Base-by-base conservation (phyloP, 2,113 vertebrate species). In the Sitta europaea region DNA sequence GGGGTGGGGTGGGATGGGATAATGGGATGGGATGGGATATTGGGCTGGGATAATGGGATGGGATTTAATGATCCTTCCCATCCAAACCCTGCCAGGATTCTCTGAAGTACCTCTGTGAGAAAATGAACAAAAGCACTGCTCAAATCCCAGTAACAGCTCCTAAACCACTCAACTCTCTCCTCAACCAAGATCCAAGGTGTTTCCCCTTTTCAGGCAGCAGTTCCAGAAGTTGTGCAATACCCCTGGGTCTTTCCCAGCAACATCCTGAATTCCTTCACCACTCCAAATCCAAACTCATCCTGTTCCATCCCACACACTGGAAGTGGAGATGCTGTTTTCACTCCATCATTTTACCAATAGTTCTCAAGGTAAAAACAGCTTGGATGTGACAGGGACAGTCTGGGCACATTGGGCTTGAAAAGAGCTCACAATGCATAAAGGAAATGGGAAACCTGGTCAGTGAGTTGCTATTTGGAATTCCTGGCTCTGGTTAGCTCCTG, bases 231-330 rank as follows among this genome's bases (percentile, higher is more conserved):
- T 62, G 19, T 40, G 29, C 33, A 45, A 28, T 0, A 43, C 4
- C 17, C 19, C 45, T 8, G 7, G 2, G 10, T 12, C 55, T 4
- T 42, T 17, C 24, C 18, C 89, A 75, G 35, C 43, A n/a, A 38
- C 12, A 35, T 2, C 1, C 0, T 3, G 2, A 24, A 47, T 15
- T 42, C 47, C 47, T 63, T 15, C 28, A 36, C 68, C 40, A 14
- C 31, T 48, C 25, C 11, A 58, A 61, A 36, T 19, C 62, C 71
- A 43, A 85, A 42, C 50, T 55, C 48, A 50, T 14, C 54, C 36
- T 61, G 3, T 8, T 29, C 57, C 15, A 47, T 1, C 25, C n/a
- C 18, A 3, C 0, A 12, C 1, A 1, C 25, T 45, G 54, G 20
- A 28, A 40, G 11, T 16, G 0, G 42, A 78, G 55, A 38, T 31